Evolutionary conservation across 1,140 invertebrate species (phyloP), one percentile per base, ranked within the genome.

Genomic region (Latrodectus geometricus): DNA sequence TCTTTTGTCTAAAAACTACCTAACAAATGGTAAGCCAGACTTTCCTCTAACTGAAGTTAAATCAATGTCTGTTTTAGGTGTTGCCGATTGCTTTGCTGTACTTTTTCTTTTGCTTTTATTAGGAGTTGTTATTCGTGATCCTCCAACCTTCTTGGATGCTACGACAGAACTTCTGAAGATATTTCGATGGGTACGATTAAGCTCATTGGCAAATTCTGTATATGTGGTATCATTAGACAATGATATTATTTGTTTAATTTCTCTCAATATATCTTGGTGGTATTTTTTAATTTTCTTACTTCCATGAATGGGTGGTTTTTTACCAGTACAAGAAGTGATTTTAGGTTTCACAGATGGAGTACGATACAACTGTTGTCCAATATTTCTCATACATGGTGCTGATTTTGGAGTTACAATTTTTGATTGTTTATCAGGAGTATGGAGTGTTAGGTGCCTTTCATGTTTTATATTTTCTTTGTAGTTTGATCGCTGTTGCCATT

Each of bases 381-480:
- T 8, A 61, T 14, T 14, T 61, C 54, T 61, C 17, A 1, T 11
- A 61, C 11, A 11, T 14, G 54, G 54, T 61, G 54, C 11, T 17
- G 11, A 14, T 61, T 61, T 61, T 0, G 54, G 54, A 61, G 54
- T 61, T 11, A 14, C 17, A 61, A 61, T 14, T 14, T 11, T 11
- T 14, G 17, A 4, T 17, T 17, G 54, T 61, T 61, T 61, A 61
- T 11, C 8, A 61, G 54, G 54, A 14, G 54, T 61, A 61, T 11
- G 11, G 17, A 17, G 54, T 4, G 54, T 61, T 17, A 61, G 8
- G 11, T 70, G 72, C n/a, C 70, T 35, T 17, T 88, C 87, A 56
- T 90, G 89, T 80, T 92, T 92, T 88, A 92, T 90, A 52, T 90
- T 89, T 49, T 91, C 89, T 87, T 91, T 92, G 50, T 90, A 82